Evolutionary conservation across 1,140 invertebrate species (phyloP), one percentile per base, ranked within the genome.

Genomic region (Cyclargus thomasi): DNA sequence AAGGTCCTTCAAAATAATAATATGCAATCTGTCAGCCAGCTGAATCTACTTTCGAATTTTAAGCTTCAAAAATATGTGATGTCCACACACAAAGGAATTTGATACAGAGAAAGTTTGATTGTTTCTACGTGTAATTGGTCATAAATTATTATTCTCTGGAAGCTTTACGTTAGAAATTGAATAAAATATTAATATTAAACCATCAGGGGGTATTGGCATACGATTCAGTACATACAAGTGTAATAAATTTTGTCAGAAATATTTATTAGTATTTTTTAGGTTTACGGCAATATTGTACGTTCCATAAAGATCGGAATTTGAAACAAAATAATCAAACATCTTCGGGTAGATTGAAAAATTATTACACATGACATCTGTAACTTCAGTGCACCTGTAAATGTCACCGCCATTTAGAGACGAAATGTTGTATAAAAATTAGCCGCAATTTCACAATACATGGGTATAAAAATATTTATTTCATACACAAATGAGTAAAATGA

Each of bases 121-220:
- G 17, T 59, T 20, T 47, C 39, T 47, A 16, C 14, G 14, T 47
- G 39, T 47, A 47, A 47, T 47, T 47, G 39, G 39, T 47, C 1
- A 47, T 47, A 47, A 47, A 47, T 47, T 47, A 21, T 59, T 20
- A 21, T 10, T 59, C 17, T 59, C 21, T 11, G 21, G 55, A 29
- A 29, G 29, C 21, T n/a, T 21, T 59, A 8, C 10, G 18, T 21
- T 21, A 47, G 39, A 59, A 59, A 59, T 59, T 20, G 18, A 17
- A 59, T 59, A 59, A 20, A 8, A 59, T 59, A 55, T 59, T 59
- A 59, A 59, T 59, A 59, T 18, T 21, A 59, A 47, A 22, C 18
- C 55, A 21, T 22, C 1, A 11, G 55, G 55, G 55, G 55, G 18
- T 59, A 59, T 59, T 20, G 55, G 20, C 20, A 59, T 59, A 20